Percentiles rank a stretch among this genome's conserved stretches.
These are phyloP conservation scores for Anthonomus grandis DNA, from an alignment of 1,140 invertebrate genomes.

Conservation along the genomic window DNA sequence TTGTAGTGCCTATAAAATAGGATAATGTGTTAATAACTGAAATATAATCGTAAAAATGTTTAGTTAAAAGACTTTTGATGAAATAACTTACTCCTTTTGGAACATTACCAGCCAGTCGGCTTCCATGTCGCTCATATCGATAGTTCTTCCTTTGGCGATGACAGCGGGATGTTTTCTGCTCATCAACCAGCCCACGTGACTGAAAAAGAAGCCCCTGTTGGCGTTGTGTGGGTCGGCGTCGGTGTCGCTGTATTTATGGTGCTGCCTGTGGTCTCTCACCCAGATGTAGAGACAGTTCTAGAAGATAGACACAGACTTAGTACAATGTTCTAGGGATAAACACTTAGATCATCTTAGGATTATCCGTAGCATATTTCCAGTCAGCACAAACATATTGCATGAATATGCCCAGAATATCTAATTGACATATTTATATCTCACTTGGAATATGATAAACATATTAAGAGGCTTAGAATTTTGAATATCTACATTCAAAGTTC, in stretches of 20 bases:
- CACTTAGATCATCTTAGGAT: no score
- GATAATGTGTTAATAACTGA: no score
- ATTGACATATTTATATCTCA: no score
- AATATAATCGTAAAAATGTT: not conserved
- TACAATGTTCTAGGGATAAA: no score
- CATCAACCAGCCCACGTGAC: slow-evolving; percentile 90
- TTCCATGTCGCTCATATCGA: slow-evolving; percentile 81
- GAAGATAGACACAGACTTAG: no score
- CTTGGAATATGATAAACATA: no score
- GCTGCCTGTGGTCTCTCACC: slow-evolving; percentile 83
- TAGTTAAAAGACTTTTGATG: not conserved
- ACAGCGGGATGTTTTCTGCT: slow-evolving; percentile 84
- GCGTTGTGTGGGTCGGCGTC: slow-evolving; percentile 90
- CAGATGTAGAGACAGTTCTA: slow-evolving; percentile 66
- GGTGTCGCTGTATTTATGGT: slow-evolving; percentile 90
- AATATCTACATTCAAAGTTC: no score
- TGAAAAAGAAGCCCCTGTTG: slow-evolving; percentile 84
- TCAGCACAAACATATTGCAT: no score
- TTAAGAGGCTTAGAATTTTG: no score
- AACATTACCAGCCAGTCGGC: slow-evolving; percentile 68
- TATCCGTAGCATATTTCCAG: no score
- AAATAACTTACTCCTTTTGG: slow-evolving; percentile 56
- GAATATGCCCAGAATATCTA: no score
- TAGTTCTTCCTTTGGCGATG: slow-evolving; percentile 67
- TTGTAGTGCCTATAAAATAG: slow-evolving; percentile 63